Percentiles rank a stretch among this genome's conserved stretches.
phyloP scores from a whole-genome alignment of 2,888 invertebrate genomes.

The Pegoplata infirma region DNA sequence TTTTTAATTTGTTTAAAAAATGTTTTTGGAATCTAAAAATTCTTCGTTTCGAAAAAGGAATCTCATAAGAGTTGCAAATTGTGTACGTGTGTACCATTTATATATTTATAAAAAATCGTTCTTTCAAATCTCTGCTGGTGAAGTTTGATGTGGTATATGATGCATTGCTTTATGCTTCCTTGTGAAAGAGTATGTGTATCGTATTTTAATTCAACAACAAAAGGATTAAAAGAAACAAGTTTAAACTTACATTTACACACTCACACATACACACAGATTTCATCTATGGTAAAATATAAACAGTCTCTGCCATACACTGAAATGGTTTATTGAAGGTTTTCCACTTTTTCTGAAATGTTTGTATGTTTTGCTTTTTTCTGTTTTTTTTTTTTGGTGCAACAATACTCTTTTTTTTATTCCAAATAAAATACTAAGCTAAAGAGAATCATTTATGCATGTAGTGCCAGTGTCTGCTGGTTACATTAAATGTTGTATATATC shows the following conservation, averaged over 20 bases:
- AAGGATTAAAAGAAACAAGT: slow-evolving; percentile 42
- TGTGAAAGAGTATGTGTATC: slow-evolving; percentile 8
- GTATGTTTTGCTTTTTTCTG: too few relatives aligned
- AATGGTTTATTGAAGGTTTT: slow-evolving; percentile 50
- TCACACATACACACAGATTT: neutral
- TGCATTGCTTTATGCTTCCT: slow-evolving; percentile 33
- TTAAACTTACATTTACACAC: neutral
- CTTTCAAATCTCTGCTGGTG: neutral
- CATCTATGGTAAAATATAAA: neutral
- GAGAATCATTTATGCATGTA: slow-evolving; percentile 24
- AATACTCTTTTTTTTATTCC: too few relatives aligned
- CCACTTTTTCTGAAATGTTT: slow-evolving; percentile 25
- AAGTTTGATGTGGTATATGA: slow-evolving; percentile 26
- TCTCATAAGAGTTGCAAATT: too few relatives aligned
- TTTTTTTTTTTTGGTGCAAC: slow-evolving; percentile 12
- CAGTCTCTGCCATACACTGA: neutral
- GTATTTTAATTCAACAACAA: slow-evolving; percentile 52
- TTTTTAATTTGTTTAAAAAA: too few relatives aligned
- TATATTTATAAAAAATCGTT: too few relatives aligned
- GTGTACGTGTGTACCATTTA: too few relatives aligned
- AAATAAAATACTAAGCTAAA: slow-evolving; percentile 40
- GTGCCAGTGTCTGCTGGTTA: neutral
- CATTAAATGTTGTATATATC: slow-evolving; percentile 29
- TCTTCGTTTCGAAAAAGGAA: too few relatives aligned
- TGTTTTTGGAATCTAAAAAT: too few relatives aligned